Evolutionary conservation across 2,113 vertebrate species (phyloP), one percentile per base, ranked within the genome.

Genomic region (Saimiri boliviensis): DNA sequence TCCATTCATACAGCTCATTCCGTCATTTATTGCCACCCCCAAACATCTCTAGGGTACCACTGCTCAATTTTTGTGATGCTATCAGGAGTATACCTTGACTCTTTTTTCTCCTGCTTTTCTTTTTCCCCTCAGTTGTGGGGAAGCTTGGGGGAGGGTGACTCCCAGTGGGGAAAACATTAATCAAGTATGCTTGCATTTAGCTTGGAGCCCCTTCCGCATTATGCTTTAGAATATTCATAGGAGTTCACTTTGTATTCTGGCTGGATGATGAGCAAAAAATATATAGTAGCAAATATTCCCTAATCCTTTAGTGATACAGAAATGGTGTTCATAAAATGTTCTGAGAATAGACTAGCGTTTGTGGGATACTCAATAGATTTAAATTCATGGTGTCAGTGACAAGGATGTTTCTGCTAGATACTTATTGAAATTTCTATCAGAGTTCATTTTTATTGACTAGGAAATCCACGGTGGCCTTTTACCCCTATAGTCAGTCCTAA

Each of bases 301-400:
- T 70, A 70, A 25, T 89, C 42, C 27, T 16, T 94, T 94, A 84
- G 30, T 86, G 40, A 83, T 74, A 79, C 11, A 73, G 66, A 89
- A 94, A 94, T 85, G 8, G 19, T 71, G 20, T 93, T 95, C 79
- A 91, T 80, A 71, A 92, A 91, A 66, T 92, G 12, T 86, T 86
- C 9, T 92, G 84, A 93, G 70, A 79, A 90, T 70, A 89, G 68
- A 88, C n/a, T 86, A 89, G 52, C 20, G 70, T 95, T 96, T 95
- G 14, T 77, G 88, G 82, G 70, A 5, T 58, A 77, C 23, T 86
- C 35, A 97, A 93, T 96, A 96, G 96, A 97, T 60, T 93, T n/a
- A 16, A 56, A 93, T 93, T 94, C 60, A 79, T 13, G 77, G 71
- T 86, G 21, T 87, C 84, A n/a, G 88, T 56, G 47, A 86, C 54